A percentile compares a stretch with the other conserved stretches of the same genome.
phyloP scores from a whole-genome alignment of 2,113 vertebrate genomes.

The Raja brachyura region DNA sequence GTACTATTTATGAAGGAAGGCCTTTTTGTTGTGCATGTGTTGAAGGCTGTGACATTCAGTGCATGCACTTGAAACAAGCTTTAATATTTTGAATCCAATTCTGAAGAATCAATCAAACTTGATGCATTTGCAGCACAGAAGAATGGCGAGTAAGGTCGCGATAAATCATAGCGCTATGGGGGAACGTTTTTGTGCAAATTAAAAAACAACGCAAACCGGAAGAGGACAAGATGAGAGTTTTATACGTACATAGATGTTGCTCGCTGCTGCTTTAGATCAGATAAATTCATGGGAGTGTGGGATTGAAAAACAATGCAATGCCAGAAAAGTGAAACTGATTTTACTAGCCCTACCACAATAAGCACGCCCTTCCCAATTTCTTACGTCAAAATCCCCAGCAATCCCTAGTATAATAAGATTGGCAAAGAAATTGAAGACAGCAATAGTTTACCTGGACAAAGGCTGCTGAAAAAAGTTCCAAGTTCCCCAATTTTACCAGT shows the following conservation, averaged over 20 bases:
- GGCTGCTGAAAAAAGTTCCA: constrained; percentile 73
- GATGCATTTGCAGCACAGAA: too few species aligned
- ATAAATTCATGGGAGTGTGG: background rate
- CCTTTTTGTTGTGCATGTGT: background rate
- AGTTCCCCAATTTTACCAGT: constrained; percentile 76
- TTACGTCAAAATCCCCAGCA: background rate
- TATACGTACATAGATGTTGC: too few species aligned
- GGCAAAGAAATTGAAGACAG: too few species aligned
- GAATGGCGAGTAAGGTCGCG: too few species aligned
- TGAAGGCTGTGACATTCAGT: background rate
- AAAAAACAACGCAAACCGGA: too few species aligned
- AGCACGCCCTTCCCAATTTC: too few species aligned
- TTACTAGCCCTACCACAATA: background rate
- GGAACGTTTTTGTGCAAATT: too few species aligned
- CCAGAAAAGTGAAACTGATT: background rate
- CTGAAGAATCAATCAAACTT: background rate
- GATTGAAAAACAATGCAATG: background rate
- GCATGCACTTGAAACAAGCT: background rate
- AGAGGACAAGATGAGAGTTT: too few species aligned
- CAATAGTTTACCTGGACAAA: constrained; percentile 71
- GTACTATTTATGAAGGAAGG: too few species aligned
- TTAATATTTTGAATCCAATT: background rate
- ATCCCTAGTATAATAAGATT: too few species aligned
- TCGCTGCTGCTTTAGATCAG: background rate
- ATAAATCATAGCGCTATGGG: too few species aligned